Evolutionary conservation across 2,888 invertebrate species (phyloP).

Genomic region (Oscheius myriophilus): DNA sequence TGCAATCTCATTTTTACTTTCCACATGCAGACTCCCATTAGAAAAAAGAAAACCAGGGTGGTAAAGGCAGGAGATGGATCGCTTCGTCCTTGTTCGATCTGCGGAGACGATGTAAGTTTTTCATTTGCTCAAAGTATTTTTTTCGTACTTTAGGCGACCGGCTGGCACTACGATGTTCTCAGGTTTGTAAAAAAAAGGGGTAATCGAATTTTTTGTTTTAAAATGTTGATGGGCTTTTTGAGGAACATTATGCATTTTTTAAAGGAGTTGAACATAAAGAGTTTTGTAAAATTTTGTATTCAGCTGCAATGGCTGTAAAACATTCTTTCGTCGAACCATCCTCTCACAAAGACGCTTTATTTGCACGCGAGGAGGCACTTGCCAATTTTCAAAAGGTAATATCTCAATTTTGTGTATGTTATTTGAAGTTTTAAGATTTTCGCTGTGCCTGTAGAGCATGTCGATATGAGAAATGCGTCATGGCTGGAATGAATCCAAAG

Average conservation of each 20-base stretch:
- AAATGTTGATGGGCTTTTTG: too few species aligned
- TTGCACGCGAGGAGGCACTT: constrained; percentile 55
- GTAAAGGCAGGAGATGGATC: constrained; percentile 5
- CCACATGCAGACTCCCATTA: neutral
- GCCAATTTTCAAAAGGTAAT: constrained; percentile 56
- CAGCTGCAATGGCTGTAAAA: constrained; percentile 61
- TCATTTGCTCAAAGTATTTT: neutral
- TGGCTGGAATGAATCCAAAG: constrained; percentile 52
- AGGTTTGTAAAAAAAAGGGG: too few species aligned
- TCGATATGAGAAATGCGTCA: constrained; percentile 54
- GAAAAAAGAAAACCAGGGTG: constrained; percentile 9
- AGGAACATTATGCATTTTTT: too few species aligned
- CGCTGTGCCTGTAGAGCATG: constrained; percentile 59
- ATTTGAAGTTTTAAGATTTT: constrained; percentile 39
- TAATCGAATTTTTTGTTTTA: too few species aligned
- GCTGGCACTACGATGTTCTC: constrained; percentile 57
- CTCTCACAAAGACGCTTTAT: constrained; percentile 46
- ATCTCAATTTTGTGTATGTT: neutral
- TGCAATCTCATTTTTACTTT: too few species aligned
- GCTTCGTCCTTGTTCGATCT: constrained; percentile 19
- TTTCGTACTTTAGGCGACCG: constrained; percentile 53
- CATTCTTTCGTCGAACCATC: constrained; percentile 56
- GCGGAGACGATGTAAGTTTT: constrained; percentile 12
- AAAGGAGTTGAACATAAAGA: too few species aligned
- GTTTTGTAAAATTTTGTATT: constrained; percentile 2